Conservation (phyloP, 2,888 invertebrate genomes). For the Macaria notata region DNA sequence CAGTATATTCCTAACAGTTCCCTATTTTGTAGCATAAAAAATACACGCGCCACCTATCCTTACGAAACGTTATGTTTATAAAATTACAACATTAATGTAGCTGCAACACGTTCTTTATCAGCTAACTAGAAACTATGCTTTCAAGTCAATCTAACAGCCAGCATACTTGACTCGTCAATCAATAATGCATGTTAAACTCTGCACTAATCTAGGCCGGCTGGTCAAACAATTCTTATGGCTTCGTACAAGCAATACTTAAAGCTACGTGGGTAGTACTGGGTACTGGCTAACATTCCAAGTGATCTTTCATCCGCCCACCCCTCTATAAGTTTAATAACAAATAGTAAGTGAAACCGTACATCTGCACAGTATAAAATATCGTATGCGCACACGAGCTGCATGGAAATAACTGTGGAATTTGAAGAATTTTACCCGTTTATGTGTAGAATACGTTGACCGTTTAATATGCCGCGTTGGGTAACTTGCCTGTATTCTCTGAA, state of each 20-base stretch:
- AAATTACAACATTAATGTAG: too few relatives aligned
- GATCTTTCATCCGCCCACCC: slow-evolving; percentile 28
- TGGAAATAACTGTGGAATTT: slow-evolving; percentile 18
- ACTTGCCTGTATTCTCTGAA: too few relatives aligned
- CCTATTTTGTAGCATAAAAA: too few relatives aligned
- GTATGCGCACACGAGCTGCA: slow-evolving; percentile 6
- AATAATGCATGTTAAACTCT: slow-evolving; percentile 1
- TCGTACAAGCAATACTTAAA: slow-evolving; percentile 9
- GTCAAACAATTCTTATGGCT: slow-evolving; percentile 32
- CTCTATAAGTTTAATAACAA: slow-evolving; percentile 27
- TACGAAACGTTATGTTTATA: too few relatives aligned
- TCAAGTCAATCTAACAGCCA: too few relatives aligned
- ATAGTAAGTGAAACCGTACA: slow-evolving; percentile 23
- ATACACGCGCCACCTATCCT: too few relatives aligned
- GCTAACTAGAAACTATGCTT: too few relatives aligned
- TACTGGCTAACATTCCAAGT: slow-evolving; percentile 7
- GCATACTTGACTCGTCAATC: too few relatives aligned
- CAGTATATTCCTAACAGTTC: too few relatives aligned
- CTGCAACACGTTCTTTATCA: too few relatives aligned
- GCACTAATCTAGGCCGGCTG: slow-evolving; percentile 16
- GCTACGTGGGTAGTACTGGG: slow-evolving; percentile 25
- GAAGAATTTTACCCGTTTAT: slow-evolving; percentile 19
- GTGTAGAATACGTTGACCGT: slow-evolving; percentile 9
- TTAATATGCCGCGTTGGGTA: not conserved
- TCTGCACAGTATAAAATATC: slow-evolving; percentile 10